These are phyloP conservation scores for Arctocebus calabarensis DNA, from an alignment of 2,797 vertebrate genomes.

Conservation along the genomic window DNA sequence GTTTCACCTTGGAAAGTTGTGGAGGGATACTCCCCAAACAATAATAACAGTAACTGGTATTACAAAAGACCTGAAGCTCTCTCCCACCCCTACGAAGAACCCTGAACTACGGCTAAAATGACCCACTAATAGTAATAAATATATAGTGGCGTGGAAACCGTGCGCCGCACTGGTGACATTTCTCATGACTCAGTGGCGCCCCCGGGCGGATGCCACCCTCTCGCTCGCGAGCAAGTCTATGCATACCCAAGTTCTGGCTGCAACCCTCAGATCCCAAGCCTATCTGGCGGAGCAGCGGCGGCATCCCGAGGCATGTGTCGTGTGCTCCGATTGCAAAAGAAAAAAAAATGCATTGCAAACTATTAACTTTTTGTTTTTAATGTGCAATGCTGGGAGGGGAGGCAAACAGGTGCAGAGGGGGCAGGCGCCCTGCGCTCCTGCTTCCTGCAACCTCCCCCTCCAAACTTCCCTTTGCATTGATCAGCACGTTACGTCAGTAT, in stretches of 20 bases:
- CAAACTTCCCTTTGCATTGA: constrained; percentile 88
- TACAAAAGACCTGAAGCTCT: neutral
- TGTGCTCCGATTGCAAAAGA: constrained; percentile 70
- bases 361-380: constrained; percentile 79
- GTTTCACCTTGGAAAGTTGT: constrained; percentile 33
- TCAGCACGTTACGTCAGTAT: constrained; percentile 93
- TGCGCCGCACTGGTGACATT: constrained; percentile 4
- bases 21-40: neutral
- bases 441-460: constrained; percentile 49
- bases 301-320: constrained; percentile 71
- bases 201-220: constrained; percentile 57
- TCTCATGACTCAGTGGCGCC: constrained; percentile 73
- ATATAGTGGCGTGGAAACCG: neutral
- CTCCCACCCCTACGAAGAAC: neutral
- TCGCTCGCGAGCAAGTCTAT: neutral
- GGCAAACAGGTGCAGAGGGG: constrained; percentile 58
- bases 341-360: constrained; percentile 72
- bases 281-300: neutral
- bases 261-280: neutral
- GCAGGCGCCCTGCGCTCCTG: neutral
- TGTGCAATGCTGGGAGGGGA: neutral
- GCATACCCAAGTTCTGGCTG: neutral
- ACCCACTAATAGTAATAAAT: neutral
- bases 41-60: neutral
- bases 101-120: neutral